Conservation (phyloP, 2,797 vertebrate genomes). For the Spheniscus humboldti region DNA sequence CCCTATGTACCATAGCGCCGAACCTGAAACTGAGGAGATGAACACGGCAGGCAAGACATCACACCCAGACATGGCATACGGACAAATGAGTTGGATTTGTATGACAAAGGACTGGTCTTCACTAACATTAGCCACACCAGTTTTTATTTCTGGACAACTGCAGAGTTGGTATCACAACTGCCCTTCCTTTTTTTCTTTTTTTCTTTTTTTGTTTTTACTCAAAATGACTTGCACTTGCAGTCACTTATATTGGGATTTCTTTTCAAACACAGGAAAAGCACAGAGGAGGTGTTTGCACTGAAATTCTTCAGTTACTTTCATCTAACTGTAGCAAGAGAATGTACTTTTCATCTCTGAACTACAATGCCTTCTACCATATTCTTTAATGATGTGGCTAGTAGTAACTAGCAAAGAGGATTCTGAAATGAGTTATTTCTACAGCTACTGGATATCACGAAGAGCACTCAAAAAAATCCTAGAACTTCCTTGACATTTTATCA, state of each 20-base stretch:
- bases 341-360: neutral
- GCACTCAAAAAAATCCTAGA: neutral
- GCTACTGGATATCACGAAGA: neutral
- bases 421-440: neutral
- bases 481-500: neutral
- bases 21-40: neutral
- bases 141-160: neutral
- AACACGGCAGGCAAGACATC: fast-evolving
- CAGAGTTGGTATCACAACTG: neutral
- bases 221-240: neutral
- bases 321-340: neutral
- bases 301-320: neutral
- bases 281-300: neutral
- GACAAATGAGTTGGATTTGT: neutral
- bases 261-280: neutral
- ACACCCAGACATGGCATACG: fast-evolving
- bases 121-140: neutral
- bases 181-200: neutral
- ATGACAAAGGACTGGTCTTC: neutral
- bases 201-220: neutral
- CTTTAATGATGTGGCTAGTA: neutral
- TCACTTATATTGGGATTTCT: neutral
- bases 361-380: neutral
- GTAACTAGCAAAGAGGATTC: neutral
- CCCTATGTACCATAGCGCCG: fast-evolving